These are phyloP conservation scores for Phylloscopus collybita DNA, from an alignment of 2,797 vertebrate genomes.

Conservation along the genomic window DNA sequence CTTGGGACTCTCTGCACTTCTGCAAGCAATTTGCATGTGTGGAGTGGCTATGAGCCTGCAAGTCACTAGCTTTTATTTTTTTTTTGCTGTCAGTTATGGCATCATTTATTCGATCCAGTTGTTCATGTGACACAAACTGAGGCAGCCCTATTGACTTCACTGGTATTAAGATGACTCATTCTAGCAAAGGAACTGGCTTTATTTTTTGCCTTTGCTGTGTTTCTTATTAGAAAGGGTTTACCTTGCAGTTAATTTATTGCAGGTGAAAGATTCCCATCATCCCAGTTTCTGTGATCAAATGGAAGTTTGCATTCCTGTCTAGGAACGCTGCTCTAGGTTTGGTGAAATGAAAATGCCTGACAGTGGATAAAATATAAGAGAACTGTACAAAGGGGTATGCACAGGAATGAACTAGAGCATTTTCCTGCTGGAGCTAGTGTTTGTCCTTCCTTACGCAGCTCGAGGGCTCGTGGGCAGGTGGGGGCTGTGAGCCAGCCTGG, in stretches of 20 bases:
- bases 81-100: background rate
- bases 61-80: background rate
- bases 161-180: background rate
- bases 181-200: background rate
- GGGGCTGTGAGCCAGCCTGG: conserved; percentile 81
- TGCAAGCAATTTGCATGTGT: fast-evolving
- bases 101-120: background rate
- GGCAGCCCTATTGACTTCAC: background rate
- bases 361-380: background rate
- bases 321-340: background rate
- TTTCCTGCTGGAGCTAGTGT: background rate
- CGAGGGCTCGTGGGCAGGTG: conserved; percentile 71
- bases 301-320: background rate
- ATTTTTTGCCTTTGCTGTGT: background rate
- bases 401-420: background rate
- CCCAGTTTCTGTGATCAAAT: background rate
- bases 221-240: conserved; percentile 4
- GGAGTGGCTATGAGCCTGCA: background rate
- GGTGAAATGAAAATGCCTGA: background rate
- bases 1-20: background rate
- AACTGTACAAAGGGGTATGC: background rate
- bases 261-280: background rate
- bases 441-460: conserved; percentile 61
- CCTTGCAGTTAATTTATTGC: background rate
- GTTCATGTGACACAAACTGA: background rate